Conservation (phyloP, 1,140 invertebrate species). For the Drosophila athabasca region DNA sequence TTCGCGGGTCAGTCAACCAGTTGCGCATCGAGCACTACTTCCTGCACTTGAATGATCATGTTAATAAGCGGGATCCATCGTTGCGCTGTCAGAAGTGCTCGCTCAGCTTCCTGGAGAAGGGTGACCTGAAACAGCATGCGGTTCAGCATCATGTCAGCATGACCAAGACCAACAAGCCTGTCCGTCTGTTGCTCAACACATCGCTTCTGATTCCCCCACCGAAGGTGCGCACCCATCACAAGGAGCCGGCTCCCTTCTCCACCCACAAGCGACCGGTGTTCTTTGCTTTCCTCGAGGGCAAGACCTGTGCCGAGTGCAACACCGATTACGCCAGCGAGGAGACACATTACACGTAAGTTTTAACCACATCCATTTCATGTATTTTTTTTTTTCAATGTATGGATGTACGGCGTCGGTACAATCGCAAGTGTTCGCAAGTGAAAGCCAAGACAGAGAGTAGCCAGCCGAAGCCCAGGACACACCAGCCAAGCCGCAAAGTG, state of each 20-base stretch:
- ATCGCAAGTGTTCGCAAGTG: conserved; percentile 1
- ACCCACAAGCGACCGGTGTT: conserved; percentile 66
- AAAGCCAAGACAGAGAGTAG: conserved; percentile 8
- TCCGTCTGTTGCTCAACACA: conserved; percentile 70
- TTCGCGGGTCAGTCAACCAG: conserved; percentile 63
- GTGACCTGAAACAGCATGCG: conserved; percentile 85
- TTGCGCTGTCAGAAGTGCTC: conserved; percentile 75
- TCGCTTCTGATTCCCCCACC: conserved; percentile 72
- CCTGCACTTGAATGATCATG: conserved; percentile 71
- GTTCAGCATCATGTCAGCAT: conserved; percentile 84
- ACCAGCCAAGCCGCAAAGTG: conserved; percentile 60
- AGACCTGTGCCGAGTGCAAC: conserved; percentile 77
- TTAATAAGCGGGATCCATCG: conserved; percentile 61
- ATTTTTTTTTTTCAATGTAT: neutral
- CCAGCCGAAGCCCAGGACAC: conserved; percentile 39
- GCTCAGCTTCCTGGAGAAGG: conserved; percentile 73
- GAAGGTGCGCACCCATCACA: conserved; percentile 78
- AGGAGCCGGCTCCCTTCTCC: conserved; percentile 70
- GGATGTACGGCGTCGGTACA: neutral
- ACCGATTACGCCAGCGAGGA: conserved; percentile 70
- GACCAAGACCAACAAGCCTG: conserved; percentile 64
- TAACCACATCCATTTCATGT: too few species aligned
- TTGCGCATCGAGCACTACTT: conserved; percentile 71
- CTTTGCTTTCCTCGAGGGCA: conserved; percentile 71
- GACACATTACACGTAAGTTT: conserved; percentile 74